Evolutionary conservation across 2,797 vertebrate species (phyloP).

Genomic region (Ceryle rudis): DNA sequence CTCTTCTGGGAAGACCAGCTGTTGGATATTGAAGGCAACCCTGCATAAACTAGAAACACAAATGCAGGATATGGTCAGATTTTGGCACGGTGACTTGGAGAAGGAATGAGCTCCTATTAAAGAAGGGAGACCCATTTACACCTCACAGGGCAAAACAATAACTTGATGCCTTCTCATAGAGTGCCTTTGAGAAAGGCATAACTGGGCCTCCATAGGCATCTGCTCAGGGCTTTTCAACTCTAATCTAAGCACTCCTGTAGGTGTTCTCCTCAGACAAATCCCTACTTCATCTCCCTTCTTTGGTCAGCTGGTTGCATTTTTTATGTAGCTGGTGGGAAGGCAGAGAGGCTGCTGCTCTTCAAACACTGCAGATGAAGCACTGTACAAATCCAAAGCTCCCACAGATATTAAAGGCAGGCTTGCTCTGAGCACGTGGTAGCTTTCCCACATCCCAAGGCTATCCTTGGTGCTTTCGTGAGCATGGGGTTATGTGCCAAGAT

Average conservation of each 20-base stretch:
- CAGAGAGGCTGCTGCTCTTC: not conserved
- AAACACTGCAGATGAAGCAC: fast-evolving
- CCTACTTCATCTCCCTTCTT: not conserved
- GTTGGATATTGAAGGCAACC: not conserved
- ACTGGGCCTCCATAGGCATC: not conserved
- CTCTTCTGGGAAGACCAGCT: not conserved
- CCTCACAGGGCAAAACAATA: not conserved
- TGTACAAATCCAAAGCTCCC: not conserved
- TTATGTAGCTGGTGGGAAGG: fast-evolving
- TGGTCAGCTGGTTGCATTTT: not conserved
- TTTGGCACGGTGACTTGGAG: not conserved
- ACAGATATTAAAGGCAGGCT: not conserved
- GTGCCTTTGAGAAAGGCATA: not conserved
- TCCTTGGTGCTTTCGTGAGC: not conserved
- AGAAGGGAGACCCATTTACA: not conserved
- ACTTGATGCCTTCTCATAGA: not conserved
- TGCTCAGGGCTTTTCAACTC: not conserved
- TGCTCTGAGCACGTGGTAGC: not conserved
- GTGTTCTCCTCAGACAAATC: not conserved
- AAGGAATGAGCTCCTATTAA: not conserved
- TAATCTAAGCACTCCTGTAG: not conserved
- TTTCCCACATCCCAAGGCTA: not conserved
- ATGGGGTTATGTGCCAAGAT: not conserved
- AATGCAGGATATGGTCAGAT: fast-evolving
- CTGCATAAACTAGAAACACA: not conserved